Evolutionary conservation across 2,113 vertebrate species (phyloP).

Genomic region (Pteruthius melanotis): DNA sequence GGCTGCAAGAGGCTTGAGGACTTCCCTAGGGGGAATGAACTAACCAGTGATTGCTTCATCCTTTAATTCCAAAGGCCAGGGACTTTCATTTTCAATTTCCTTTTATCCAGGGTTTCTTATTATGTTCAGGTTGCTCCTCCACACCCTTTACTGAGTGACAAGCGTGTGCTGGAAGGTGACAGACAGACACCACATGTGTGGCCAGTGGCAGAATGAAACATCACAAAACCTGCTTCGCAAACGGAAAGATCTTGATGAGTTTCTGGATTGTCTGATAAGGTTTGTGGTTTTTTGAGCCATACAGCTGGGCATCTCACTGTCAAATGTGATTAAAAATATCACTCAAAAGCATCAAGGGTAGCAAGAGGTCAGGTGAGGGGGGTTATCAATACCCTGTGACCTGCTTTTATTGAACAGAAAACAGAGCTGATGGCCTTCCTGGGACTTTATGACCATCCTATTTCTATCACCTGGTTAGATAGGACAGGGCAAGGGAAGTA

Average conservation of each 20-base stretch:
- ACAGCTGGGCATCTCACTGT: background rate
- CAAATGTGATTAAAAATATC: background rate
- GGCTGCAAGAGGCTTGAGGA: background rate
- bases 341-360: background rate
- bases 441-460: background rate
- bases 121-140: background rate
- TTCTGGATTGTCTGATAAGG: background rate
- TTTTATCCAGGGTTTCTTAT: constrained; percentile 11
- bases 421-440: background rate
- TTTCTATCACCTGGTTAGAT: background rate
- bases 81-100: constrained; percentile 45
- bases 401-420: background rate
- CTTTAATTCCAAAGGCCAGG: constrained; percentile 20
- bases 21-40: background rate
- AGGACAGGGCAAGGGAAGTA: background rate
- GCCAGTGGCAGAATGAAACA: background rate
- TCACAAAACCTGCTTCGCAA: background rate
- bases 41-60: background rate
- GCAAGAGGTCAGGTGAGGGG: background rate
- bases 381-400: background rate
- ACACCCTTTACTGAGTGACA: background rate
- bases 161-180: background rate
- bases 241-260: background rate
- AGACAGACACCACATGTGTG: background rate
- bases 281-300: background rate